Conservation (phyloP, 2,888 invertebrate genomes). For the Drosophila paranaensis region DNA sequence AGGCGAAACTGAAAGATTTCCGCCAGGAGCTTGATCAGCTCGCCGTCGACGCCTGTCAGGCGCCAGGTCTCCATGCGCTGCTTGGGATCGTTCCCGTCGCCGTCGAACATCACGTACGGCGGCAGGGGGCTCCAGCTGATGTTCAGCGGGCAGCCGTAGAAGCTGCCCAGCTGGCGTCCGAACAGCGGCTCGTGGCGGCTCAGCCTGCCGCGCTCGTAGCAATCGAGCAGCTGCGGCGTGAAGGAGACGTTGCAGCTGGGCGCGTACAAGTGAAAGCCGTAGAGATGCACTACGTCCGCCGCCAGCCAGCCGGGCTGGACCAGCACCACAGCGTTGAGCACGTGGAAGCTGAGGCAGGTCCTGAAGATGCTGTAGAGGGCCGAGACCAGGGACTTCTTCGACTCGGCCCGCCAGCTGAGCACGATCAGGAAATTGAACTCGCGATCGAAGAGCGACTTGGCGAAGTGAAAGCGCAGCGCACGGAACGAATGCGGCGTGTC, state of each 20-base stretch:
- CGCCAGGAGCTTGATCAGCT: constrained; percentile 68
- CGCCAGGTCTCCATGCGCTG: constrained; percentile 45
- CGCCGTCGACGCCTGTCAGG: constrained; percentile 77
- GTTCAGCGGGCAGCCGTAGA: constrained; percentile 69
- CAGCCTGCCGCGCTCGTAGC: constrained; percentile 49
- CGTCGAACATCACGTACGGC: constrained; percentile 70
- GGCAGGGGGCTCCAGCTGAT: constrained; percentile 62
- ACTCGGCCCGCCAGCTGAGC: constrained; percentile 37
- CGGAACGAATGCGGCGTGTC: constrained; percentile 66
- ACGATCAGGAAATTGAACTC: constrained; percentile 77
- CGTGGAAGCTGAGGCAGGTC: constrained; percentile 52
- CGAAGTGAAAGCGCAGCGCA: constrained; percentile 53
- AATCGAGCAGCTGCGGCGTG: constrained; percentile 53
- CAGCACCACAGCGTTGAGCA: constrained; percentile 75
- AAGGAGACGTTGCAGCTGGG: constrained; percentile 39
- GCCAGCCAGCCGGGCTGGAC: constrained; percentile 28
- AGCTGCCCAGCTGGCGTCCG: constrained; percentile 43
- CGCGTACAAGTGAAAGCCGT: constrained; percentile 44
- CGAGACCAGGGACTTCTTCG: not conserved
- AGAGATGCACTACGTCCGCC: constrained; percentile 44
- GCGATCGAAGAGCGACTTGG: constrained; percentile 51
- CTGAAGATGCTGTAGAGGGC: constrained; percentile 61
- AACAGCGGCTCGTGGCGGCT: constrained; percentile 50
- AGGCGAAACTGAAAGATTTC: constrained; percentile 70
- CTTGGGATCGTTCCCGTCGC: constrained; percentile 55